Base-by-base conservation (phyloP, 2,113 vertebrate genomes). In the Nettapus auritus region DNA sequence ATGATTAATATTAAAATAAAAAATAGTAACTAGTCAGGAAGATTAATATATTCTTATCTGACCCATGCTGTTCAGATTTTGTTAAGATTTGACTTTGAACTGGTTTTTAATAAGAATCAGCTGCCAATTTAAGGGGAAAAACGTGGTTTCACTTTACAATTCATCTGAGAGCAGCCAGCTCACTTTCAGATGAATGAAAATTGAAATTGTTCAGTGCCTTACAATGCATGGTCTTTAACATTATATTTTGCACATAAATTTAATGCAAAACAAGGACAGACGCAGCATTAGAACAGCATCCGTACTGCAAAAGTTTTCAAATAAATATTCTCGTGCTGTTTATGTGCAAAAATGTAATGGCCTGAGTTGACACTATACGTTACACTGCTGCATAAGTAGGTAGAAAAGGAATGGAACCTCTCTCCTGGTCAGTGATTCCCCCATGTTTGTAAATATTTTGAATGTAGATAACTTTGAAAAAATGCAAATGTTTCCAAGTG, bases 1-100 rank as follows among this genome's bases (percentile, higher is more conserved):
- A 64, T 29, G 34, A 79, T 56, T 73, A 64, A 53, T 44, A 73
- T 16, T 93, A 84, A 94, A 89, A 82, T 29, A 59, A 15, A 68
- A 78, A 89, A 52, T 69, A 75, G 74, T 33, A 64, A 56, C 48
- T 42, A 73, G 38, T 14, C 71, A 68, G 50, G 70, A 26, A 87
- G n/a, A 87, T 62, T 55, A 79, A 69, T 44, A 62, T 68, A 73
- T 82, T 81, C 17, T 86, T 87, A 55, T 50, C 20, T 53, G 73
- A 88, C 70, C 55, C 48, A 44, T 16, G 15, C 31, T 77, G 44
- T 22, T 71, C 50, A 85, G 38, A 68, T 57, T 44, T 73, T 76
- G 44, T 22, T 71, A 50, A 85, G 38, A 69, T 57, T 46, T 73
- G 29, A 23, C 42, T 83, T 88, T 87, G 34, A 68, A 8, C 62